Percentiles rank a stretch among this genome's conserved stretches.
Conservation (phyloP, 2,888 invertebrate species). For the Blastobasis adustella region DNA sequence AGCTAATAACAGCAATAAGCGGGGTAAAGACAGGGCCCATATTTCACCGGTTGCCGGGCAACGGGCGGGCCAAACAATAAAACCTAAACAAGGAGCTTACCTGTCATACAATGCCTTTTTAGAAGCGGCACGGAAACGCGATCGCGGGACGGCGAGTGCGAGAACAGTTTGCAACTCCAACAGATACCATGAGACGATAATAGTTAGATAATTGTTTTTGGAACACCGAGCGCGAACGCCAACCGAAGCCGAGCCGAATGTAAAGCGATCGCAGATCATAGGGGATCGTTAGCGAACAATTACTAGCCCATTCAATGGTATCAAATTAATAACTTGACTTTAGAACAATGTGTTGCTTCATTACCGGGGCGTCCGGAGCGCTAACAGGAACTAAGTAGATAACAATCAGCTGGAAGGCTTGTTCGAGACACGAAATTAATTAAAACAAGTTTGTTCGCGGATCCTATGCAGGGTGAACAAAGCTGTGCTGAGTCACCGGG, state of each 20-base stretch:
- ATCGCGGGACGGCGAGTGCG: too few species aligned
- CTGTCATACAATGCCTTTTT: conserved; percentile 2
- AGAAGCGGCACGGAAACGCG: too few species aligned
- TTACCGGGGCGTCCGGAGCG: conserved; percentile 64
- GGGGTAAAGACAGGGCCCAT: conserved; percentile 56
- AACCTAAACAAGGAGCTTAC: conserved; percentile 16
- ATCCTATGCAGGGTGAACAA: conserved; percentile 72
- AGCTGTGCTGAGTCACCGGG: conserved; percentile 71
- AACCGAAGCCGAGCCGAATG: too few species aligned
- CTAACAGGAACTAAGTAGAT: conserved; percentile 73
- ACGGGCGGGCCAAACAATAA: conserved; percentile 59
- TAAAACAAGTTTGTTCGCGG: conserved; percentile 75
- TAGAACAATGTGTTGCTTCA: conserved; percentile 64
- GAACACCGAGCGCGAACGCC: too few species aligned
- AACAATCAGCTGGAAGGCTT: conserved; percentile 71
- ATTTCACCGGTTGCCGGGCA: conserved; percentile 60
- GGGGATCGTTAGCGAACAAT: neutral
- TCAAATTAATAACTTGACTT: conserved; percentile 48
- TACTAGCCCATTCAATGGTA: conserved; percentile 21
- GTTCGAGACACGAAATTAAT: conserved; percentile 75
- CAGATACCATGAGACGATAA: conserved; percentile 5
- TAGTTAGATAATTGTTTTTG: neutral
- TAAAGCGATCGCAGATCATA: neutral
- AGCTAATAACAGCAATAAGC: conserved; percentile 58
- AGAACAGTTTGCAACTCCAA: neutral